Base-by-base conservation (phyloP, 2,888 invertebrate species). In the Empis stercorea region DNA sequence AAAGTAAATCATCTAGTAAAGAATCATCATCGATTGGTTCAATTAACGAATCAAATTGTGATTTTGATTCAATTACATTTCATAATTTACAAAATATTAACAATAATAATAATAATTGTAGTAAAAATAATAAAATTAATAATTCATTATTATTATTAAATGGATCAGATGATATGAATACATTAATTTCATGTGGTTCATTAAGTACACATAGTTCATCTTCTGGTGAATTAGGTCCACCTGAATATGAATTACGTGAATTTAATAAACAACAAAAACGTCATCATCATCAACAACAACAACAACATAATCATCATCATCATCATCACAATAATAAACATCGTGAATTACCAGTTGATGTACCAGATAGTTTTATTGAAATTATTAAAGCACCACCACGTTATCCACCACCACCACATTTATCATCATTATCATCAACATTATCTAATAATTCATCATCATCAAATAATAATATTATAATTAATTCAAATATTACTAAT, bases 341-440 rank as follows among this genome's bases (percentile, higher is more conserved):
- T 58, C 71, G 80, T 51, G 82, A 82, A 65, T 73, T 81, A 74
- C 86, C 92, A 4, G 88, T 92, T 49, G 92, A 92, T 68, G 89
- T 89, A 54, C 92, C 92, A 5, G 88, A 87, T 53, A 80, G 82
- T 60, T 92, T 91, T 71, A 80, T 88, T 54, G 87, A 85, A 61
- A 76, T 84, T 54, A 81, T 84, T 65, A 91, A 89, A 74, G 76
- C 76, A 2, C 76, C 81, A 39, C 80, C 81, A 37, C 79, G 80
- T 59, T 80, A 80, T 62, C 80, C 81, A 42, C 73, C 76, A 57
- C 76, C 75, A 56, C 60, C 62, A 10, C 66, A 66, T 53, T 52
- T 68, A n/a, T 63, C 65, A 6, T 65, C 68, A 23, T 56, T 63
- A 9, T 56, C 58, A 38, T 64, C 61, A 36, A 62, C 65, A 49